Evolutionary conservation across 2,113 vertebrate genomes (phyloP).

Genomic region (Syrrhaptes paradoxus): DNA sequence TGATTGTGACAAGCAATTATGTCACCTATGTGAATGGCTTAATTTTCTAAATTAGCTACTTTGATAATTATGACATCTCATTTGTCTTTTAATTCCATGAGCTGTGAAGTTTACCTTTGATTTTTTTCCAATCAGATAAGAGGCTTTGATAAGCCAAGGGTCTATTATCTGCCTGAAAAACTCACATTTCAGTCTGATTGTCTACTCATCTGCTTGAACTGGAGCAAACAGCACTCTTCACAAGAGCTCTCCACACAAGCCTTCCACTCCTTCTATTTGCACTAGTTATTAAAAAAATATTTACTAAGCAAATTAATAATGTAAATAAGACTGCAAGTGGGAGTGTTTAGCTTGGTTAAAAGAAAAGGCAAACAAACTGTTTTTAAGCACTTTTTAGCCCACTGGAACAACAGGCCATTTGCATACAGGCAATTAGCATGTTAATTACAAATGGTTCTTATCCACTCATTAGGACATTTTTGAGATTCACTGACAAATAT

Average conservation of each 20-base stretch:
- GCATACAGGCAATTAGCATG: constrained; percentile 72
- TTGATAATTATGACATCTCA: constrained; percentile 90
- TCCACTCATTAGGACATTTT: constrained; percentile 60
- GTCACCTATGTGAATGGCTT: constrained; percentile 86
- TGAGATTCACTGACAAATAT: constrained; percentile 37
- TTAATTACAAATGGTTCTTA: constrained; percentile 69
- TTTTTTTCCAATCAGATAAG: constrained; percentile 81
- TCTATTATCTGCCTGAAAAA: constrained; percentile 80
- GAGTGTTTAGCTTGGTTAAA: constrained; percentile 68
- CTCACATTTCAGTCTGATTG: constrained; percentile 75
- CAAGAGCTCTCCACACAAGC: constrained; percentile 74
- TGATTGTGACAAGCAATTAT: constrained; percentile 90
- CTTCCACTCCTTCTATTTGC: constrained; percentile 64
- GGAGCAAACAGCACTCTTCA: constrained; percentile 71
- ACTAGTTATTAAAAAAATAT: constrained; percentile 59
- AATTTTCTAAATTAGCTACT: constrained; percentile 89
- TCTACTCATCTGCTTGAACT: constrained; percentile 73
- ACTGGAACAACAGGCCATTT: constrained; percentile 67
- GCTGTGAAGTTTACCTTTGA: constrained; percentile 82
- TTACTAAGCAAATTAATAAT: constrained; percentile 80
- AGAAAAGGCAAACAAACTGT: constrained; percentile 73
- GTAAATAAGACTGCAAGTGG: constrained; percentile 73
- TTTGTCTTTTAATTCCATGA: constrained; percentile 86
- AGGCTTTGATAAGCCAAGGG: constrained; percentile 82
- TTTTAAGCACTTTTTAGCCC: constrained; percentile 74